Percentiles rank a stretch among this genome's conserved stretches.
These are phyloP conservation scores for Tamias sibiricus DNA, from an alignment of 2,113 vertebrate genomes.

Conservation along the genomic window DNA sequence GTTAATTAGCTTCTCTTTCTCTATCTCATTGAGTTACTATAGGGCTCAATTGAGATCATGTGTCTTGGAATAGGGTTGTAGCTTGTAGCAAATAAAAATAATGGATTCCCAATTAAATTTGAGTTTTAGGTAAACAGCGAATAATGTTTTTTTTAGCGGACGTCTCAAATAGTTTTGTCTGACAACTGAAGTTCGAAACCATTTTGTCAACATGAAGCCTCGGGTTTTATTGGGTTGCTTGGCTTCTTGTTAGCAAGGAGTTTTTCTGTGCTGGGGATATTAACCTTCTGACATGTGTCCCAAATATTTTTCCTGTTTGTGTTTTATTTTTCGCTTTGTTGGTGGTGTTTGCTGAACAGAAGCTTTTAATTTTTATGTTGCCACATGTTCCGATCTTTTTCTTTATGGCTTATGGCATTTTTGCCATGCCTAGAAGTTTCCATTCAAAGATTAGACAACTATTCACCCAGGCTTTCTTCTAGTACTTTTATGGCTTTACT, in stretches of 20 bases:
- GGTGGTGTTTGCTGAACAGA: conserved; percentile 50
- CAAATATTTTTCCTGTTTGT: conserved; percentile 61
- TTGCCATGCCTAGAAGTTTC: conserved; percentile 67
- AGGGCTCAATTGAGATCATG: background rate
- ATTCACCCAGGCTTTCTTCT: conserved; percentile 60
- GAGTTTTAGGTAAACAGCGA: conserved; percentile 11
- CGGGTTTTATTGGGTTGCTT: background rate
- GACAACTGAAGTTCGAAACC: background rate
- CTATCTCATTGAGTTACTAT: background rate
- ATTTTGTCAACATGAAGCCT: conserved; percentile 5
- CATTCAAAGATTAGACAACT: conserved; percentile 61
- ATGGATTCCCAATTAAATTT: background rate
- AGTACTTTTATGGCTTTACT: conserved; percentile 55
- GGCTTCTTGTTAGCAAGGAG: background rate
- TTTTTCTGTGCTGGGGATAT: background rate
- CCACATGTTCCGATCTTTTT: conserved; percentile 56
- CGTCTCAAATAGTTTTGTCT: conserved; percentile 11
- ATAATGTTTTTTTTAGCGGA: background rate
- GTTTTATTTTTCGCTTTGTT: conserved; percentile 57
- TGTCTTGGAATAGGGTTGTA: background rate
- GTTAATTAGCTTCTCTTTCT: background rate
- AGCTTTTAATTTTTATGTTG: conserved; percentile 74
- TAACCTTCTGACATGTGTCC: conserved; percentile 45
- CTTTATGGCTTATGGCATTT: conserved; percentile 68
- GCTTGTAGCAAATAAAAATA: conserved; percentile 15